Base-by-base conservation (phyloP, 2,113 vertebrate genomes). In the Bos javanicus region DNA sequence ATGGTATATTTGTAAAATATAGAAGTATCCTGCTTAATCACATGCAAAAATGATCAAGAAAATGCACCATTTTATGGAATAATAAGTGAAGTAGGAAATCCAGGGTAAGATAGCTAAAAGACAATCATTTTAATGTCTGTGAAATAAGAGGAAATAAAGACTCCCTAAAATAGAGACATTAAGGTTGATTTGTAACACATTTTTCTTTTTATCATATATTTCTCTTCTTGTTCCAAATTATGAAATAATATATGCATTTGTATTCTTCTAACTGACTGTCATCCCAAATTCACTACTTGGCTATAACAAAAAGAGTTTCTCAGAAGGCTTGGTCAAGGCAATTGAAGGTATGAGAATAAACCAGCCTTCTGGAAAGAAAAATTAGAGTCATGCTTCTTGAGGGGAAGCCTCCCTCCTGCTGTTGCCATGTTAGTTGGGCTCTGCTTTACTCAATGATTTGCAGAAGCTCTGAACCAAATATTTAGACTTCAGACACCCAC, bases 281-380 rank as follows among this genome's bases (percentile, higher is more conserved):
- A 36, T 83, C 9, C 10, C 94, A 54, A 95, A 62, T 91, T 89
- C 9, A 71, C 78, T 74, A 5, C 59, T 85, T 57, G n/a, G 74
- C 43, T 64, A 19, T 80, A 19, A 6, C 46, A 60, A 64, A 67
- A 30, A 36, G 12, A 78, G 19, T 74, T 87, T 90, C 16, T 16
- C 56, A 7, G 64, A 46, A 82, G 46, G 76, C 2, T 50, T 74
- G 14, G 14, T 43, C 15, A 78, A 17, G 46, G 7, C 2, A 43
- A 28, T 43, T 83, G 17, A 54, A 59, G 3, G 16, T 33, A 33
- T 43, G 56, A 90, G 14, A 95, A 43, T 54, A 82, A 71, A 60
- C 15, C 5, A 50, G 6, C 5, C 56, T 89, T 7, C 33, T 50
- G 36, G 76, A 33, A 43, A 71, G 82, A 36, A 50, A 71, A 91